These are phyloP conservation scores for Xanthorhoe designata DNA, from an alignment of 2,888 invertebrate genomes.

Conservation along the genomic window DNA sequence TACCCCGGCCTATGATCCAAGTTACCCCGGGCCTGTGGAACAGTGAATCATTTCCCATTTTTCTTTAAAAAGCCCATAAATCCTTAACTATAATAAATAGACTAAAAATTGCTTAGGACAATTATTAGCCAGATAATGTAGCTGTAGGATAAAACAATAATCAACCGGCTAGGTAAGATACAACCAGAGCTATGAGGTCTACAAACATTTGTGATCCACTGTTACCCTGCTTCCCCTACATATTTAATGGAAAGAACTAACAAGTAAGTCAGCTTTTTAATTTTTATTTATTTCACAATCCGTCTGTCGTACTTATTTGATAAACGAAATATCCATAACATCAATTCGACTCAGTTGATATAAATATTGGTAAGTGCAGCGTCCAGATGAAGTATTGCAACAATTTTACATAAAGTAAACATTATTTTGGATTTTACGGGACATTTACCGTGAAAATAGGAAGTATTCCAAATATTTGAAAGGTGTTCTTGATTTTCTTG, in stretches of 20 bases:
- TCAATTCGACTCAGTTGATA: conserved; percentile 21
- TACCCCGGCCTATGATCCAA: too few species aligned
- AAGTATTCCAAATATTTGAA: neutral
- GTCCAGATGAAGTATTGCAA: conserved; percentile 29
- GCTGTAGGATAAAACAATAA: too few species aligned
- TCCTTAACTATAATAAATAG: too few species aligned
- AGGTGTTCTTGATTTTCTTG: neutral
- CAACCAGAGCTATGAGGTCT: too few species aligned
- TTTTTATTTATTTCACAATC: conserved; percentile 3
- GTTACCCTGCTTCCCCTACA: too few species aligned
- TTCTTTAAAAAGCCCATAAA: too few species aligned
- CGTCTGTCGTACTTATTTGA: conserved; percentile 3
- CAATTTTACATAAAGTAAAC: conserved; percentile 27
- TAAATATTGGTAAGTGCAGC: conserved; percentile 29
- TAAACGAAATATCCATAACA: conserved; percentile 21
- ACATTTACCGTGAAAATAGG: conserved; percentile 16
- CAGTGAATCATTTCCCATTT: too few species aligned
- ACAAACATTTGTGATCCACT: too few species aligned
- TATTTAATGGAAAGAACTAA: neutral
- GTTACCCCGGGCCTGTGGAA: too few species aligned
- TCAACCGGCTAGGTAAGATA: too few species aligned
- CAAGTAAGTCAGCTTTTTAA: neutral
- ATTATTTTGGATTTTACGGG: conserved; percentile 21
- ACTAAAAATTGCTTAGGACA: too few species aligned
- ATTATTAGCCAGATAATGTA: too few species aligned